Evolutionary conservation across 2,797 vertebrate genomes (phyloP).

Genomic region (Apogon hyalosoma): DNA sequence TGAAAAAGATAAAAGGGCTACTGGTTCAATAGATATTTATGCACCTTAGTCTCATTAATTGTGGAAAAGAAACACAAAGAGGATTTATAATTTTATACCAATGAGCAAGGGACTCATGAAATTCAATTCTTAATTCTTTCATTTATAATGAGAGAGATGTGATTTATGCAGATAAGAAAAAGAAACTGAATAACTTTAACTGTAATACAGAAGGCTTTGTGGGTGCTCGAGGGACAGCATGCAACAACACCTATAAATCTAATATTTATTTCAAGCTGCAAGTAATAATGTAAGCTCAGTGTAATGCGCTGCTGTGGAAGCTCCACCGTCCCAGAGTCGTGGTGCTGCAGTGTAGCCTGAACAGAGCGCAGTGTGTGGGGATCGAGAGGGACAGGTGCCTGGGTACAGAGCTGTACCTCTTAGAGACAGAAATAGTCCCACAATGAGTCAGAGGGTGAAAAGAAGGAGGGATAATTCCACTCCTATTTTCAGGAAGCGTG

Average conservation of each 20-base stretch:
- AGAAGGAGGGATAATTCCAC: slow-evolving; percentile 70
- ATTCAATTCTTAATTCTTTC: too few species aligned
- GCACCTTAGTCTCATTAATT: not conserved
- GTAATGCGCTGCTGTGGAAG: slow-evolving; percentile 3
- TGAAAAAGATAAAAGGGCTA: not conserved
- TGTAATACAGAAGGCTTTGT: too few species aligned
- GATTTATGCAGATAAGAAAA: too few species aligned
- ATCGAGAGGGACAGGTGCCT: slow-evolving; percentile 77
- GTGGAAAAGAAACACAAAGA: too few species aligned
- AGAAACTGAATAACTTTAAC: too few species aligned
- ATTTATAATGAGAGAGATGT: too few species aligned
- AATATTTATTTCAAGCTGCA: not conserved
- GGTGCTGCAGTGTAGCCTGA: slow-evolving; percentile 23
- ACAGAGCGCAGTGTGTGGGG: slow-evolving; percentile 26
- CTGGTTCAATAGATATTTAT: not conserved
- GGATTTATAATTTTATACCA: too few species aligned
- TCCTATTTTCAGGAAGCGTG: slow-evolving; percentile 71
- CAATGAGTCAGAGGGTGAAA: slow-evolving; percentile 79
- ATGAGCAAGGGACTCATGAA: too few species aligned
- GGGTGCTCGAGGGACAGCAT: too few species aligned
- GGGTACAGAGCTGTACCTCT: slow-evolving; percentile 48
- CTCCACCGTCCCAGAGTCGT: not conserved
- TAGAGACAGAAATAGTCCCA: slow-evolving; percentile 77
- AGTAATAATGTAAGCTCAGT: not conserved
- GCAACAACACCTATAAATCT: too few species aligned